Conservation (phyloP, 64 coral and sea anemone genomes). For the Montipora sp. region DNA sequence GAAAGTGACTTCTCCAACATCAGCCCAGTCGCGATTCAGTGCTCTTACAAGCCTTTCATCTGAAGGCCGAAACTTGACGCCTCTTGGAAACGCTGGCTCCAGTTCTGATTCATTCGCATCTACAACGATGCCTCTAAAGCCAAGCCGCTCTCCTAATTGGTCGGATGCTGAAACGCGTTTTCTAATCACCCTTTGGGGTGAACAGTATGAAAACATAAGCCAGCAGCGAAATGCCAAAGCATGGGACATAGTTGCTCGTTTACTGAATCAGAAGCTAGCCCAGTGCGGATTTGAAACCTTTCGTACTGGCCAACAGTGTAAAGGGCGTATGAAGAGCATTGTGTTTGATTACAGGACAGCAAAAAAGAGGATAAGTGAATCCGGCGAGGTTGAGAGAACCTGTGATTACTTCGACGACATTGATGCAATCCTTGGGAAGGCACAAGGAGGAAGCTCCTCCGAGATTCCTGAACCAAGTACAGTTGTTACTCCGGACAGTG, state of each 20-base stretch:
- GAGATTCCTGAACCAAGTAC: conserved; percentile 2
- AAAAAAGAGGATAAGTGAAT: conserved; percentile 37
- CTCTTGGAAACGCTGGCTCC: not conserved
- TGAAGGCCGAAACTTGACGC: not conserved
- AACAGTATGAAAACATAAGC: conserved; percentile 70
- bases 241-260: conserved; percentile 61
- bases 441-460: not conserved
- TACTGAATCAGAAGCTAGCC: conserved; percentile 67
- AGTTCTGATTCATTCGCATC: conserved; percentile 6
- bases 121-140: conserved; percentile 9
- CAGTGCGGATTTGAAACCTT: conserved; percentile 74
- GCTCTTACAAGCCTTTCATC: conserved; percentile 8
- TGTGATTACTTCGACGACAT: conserved; percentile 76
- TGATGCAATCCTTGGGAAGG: conserved; percentile 54
- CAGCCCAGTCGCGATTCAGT: conserved; percentile 22
- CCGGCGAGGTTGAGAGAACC: conserved; percentile 40
- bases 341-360: conserved; percentile 70
- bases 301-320: conserved; percentile 68
- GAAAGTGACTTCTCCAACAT: not conserved
- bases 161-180: conserved; percentile 74
- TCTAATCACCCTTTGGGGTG: conserved; percentile 63
- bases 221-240: conserved; percentile 70
- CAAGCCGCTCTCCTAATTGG: conserved; percentile 64
- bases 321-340: conserved; percentile 73
- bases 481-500: not conserved